Percentiles rank a stretch among this genome's conserved stretches.
Evolutionary conservation across 2,888 invertebrate species (phyloP).

Genomic region (Tetanocera ferruginea): DNA sequence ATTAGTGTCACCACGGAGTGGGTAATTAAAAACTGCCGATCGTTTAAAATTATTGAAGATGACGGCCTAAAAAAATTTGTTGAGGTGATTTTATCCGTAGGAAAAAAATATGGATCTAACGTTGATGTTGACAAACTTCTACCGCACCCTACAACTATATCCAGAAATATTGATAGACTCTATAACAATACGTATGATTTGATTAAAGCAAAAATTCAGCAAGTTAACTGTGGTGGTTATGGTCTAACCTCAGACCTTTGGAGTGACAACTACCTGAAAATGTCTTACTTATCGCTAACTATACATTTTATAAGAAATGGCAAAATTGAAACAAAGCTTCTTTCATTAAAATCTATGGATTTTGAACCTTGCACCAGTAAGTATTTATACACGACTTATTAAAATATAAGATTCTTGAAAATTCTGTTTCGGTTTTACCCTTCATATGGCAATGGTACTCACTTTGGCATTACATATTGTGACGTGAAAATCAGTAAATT

Average conservation of each 20-base stretch:
- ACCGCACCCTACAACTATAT: conserved; percentile 44
- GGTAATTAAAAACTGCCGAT: conserved; percentile 42
- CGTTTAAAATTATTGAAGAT: conserved; percentile 40
- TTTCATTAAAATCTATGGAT: conserved; percentile 42
- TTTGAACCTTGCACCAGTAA: conserved; percentile 39
- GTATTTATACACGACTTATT: too few species aligned
- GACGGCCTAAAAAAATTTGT: conserved; percentile 40
- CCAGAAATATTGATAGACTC: conserved; percentile 37
- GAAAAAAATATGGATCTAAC: conserved; percentile 42
- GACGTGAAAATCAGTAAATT: too few species aligned
- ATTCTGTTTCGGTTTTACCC: too few species aligned
- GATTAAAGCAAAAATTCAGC: conserved; percentile 37
- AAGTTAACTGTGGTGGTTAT: conserved; percentile 38
- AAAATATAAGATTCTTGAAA: too few species aligned
- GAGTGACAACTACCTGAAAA: conserved; percentile 39
- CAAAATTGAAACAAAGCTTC: conserved; percentile 29
- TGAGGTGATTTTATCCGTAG: conserved; percentile 33
- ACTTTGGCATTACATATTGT: too few species aligned
- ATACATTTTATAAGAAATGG: conserved; percentile 45
- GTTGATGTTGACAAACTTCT: conserved; percentile 38
- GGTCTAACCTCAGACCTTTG: conserved; percentile 42
- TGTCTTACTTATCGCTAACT: conserved; percentile 40
- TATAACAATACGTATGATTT: conserved; percentile 14
- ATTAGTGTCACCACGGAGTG: conserved; percentile 40
- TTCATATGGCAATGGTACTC: too few species aligned